Base-by-base conservation (phyloP, 2,113 vertebrate genomes). In the Bujurquina vittata region DNA sequence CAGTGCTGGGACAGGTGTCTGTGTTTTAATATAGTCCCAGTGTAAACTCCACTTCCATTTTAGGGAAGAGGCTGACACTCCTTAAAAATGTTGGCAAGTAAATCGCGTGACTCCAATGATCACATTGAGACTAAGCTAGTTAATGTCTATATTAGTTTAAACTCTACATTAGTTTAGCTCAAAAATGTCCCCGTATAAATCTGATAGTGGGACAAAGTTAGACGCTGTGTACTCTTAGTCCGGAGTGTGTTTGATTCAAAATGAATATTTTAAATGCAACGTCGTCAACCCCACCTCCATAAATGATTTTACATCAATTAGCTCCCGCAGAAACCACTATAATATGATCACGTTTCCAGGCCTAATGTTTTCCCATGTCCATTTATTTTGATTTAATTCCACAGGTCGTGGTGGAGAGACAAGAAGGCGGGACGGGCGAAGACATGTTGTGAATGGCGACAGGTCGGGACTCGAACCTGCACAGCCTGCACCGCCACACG, bases 41-140 rank as follows among this genome's bases (percentile, higher is more conserved):
- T 67, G 79, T 43, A 78, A 65, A 75, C 79, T 79, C 60, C 87
- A 61, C 56, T 69, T 43, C 82, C 83, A 85, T 80, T 81, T 77
- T 18, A 85, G 79, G 82, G 3, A 31, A 62, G 55, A 35, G 12
- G 29, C 10, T 54, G 67, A 56, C 1, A 37, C 57, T 12, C n/a
- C 46, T 17, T 29, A 22, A 3, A 69, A 69, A 49, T 31, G n/a
- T 31, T 46, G 10, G 14, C 46, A 72, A 26, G 65, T 52, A 52
- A 72, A 72, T 52, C 17, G 23, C 31, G 10, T 31, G 23, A 52
- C 43, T 17, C 23, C 65, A 31, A 52, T 43, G 17, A 52, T 52
- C 43, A 8, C 15, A 49, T 31, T 4, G 18, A n/a, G 26, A 69
- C 43, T 49, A 49, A 43, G 22, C 46, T 9, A 46, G 62, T 67